A percentile compares a stretch with the other conserved stretches of the same genome.
Evolutionary conservation across 2,113 vertebrate genomes (phyloP).

Genomic region (Siniperca knerii): DNA sequence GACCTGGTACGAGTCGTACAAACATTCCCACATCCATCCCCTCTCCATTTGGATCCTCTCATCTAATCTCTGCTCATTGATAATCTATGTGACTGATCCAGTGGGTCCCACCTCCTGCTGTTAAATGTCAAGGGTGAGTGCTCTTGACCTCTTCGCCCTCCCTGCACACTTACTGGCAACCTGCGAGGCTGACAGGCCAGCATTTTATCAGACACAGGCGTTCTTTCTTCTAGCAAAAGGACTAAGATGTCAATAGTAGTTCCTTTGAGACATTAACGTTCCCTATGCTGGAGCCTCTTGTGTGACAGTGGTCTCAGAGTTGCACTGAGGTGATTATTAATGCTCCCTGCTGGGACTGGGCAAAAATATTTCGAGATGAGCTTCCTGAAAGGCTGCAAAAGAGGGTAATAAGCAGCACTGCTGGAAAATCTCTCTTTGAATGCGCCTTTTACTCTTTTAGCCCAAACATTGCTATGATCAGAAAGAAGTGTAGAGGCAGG

Average conservation of each 20-base stretch:
- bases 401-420: constrained; percentile 67
- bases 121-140: constrained; percentile 70
- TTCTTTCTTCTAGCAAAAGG: constrained; percentile 20
- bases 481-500: neutral
- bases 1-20: constrained; percentile 3
- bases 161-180: constrained; percentile 25
- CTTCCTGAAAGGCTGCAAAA: constrained; percentile 52
- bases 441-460: constrained; percentile 10
- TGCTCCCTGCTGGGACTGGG: constrained; percentile 60
- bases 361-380: constrained; percentile 55
- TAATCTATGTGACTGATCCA: constrained; percentile 51
- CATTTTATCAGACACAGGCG: constrained; percentile 36
- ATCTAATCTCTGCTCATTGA: constrained; percentile 38
- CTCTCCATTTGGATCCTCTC: constrained; percentile 30
- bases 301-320: constrained; percentile 57
- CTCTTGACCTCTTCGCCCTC: constrained; percentile 57
- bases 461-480: constrained; percentile 38
- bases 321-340: constrained; percentile 76
- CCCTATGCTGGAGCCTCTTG: constrained; percentile 44
- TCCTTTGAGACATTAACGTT: constrained; percentile 70
- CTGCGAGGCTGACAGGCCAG: constrained; percentile 12
- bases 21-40: constrained; percentile 14
- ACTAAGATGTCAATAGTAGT: constrained; percentile 76
- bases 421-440: constrained; percentile 55
- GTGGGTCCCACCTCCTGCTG: constrained; percentile 45